Conservation (phyloP, 2,888 invertebrate genomes). For the Ectemnius continuus region DNA sequence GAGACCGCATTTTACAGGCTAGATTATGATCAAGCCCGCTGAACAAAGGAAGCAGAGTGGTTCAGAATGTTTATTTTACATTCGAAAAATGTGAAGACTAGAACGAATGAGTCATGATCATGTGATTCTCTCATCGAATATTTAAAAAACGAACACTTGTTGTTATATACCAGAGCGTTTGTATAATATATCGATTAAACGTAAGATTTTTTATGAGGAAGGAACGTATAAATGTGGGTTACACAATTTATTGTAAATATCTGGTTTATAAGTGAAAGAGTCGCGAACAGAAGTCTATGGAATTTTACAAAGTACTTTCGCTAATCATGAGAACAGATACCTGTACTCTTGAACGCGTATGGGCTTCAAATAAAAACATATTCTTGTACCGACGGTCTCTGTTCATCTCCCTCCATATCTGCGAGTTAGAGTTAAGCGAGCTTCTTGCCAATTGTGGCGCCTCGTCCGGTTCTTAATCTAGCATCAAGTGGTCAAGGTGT, state of each 20-base stretch:
- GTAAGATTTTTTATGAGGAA: slow-evolving; percentile 25
- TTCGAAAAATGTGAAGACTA: too few relatives aligned
- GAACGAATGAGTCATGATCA: too few relatives aligned
- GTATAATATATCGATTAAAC: neutral
- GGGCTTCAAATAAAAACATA: slow-evolving; percentile 67
- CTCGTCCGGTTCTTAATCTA: too few relatives aligned
- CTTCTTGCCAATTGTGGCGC: too few relatives aligned
- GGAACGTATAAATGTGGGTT: slow-evolving; percentile 19
- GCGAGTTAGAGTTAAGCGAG: too few relatives aligned
- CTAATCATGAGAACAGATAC: slow-evolving; percentile 28
- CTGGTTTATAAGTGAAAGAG: slow-evolving; percentile 58
- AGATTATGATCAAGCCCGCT: too few relatives aligned
- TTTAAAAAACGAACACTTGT: neutral
- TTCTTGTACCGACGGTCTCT: slow-evolving; percentile 59
- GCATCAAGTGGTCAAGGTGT: slow-evolving; percentile 13
- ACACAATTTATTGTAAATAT: slow-evolving; percentile 58
- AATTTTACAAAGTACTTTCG: slow-evolving; percentile 40
- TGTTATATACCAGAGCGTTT: neutral
- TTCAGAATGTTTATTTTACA: too few relatives aligned
- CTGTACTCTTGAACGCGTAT: slow-evolving; percentile 37
- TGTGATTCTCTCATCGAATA: too few relatives aligned
- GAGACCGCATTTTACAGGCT: too few relatives aligned
- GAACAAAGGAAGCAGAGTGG: too few relatives aligned
- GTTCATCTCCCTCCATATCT: neutral
- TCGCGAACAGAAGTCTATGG: slow-evolving; percentile 25